phyloP scores from a whole-genome alignment of 2,113 vertebrate genomes.

The Centropristis striata region DNA sequence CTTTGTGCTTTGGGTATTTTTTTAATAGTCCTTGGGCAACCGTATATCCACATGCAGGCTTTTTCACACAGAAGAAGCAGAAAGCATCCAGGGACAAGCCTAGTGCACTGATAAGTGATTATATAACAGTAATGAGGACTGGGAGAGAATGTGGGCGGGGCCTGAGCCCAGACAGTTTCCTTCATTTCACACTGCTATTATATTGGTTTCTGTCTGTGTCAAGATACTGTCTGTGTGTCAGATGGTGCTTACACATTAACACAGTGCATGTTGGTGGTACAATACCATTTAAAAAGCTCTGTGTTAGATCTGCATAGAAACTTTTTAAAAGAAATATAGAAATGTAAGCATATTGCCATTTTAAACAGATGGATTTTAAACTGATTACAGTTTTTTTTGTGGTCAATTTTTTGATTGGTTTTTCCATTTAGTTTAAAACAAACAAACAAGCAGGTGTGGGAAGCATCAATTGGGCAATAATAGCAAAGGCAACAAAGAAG shows the following conservation, averaged over 20 bases:
- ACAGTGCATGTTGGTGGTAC: constrained; percentile 17
- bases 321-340: background rate
- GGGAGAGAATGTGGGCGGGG: constrained; percentile 60
- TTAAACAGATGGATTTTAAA: background rate
- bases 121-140: constrained; percentile 68
- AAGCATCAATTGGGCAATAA: too few relatives aligned
- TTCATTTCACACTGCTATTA: constrained; percentile 37
- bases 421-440: too few relatives aligned
- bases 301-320: constrained; percentile 7
- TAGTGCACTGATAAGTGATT: constrained; percentile 63
- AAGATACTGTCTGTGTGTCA: constrained; percentile 10
- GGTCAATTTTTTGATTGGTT: too few relatives aligned
- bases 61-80: constrained; percentile 45
- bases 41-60: constrained; percentile 10
- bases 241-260: constrained; percentile 25
- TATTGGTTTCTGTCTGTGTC: constrained; percentile 47
- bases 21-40: constrained; percentile 9
- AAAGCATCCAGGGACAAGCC: constrained; percentile 51
- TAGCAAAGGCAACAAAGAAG: too few relatives aligned
- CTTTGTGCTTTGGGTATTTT: constrained; percentile 1
- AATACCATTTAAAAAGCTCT: constrained; percentile 16
- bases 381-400: background rate
- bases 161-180: constrained; percentile 29
- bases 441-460: too few relatives aligned
- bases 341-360: too few relatives aligned